Conservation (phyloP, 2,888 invertebrate species). For the Bibio marci region DNA sequence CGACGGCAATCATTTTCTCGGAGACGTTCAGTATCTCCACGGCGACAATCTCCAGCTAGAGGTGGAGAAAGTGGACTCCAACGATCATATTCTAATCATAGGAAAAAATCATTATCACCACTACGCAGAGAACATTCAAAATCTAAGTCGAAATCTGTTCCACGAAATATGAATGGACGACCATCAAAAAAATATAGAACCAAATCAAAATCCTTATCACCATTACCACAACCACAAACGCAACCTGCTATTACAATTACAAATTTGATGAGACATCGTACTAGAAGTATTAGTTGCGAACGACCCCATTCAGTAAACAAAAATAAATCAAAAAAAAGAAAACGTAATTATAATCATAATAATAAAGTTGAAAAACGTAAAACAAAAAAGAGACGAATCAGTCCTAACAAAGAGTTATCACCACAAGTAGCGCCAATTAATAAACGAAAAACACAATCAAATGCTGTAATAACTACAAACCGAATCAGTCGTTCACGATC, state of each 20-base stretch:
- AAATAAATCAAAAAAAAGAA: conserved; percentile 1
- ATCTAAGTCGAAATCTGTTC: background rate
- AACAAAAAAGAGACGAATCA: background rate
- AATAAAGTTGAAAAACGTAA: background rate
- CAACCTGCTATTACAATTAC: too few relatives aligned
- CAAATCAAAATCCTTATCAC: background rate
- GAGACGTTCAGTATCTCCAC: conserved; percentile 8
- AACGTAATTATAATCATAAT: background rate
- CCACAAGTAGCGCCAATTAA: too few relatives aligned
- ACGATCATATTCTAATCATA: conserved; percentile 16
- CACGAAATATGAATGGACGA: background rate
- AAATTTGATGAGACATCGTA: too few relatives aligned
- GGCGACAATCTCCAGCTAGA: conserved; percentile 13
- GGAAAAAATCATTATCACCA: conserved; percentile 18
- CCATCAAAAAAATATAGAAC: background rate
- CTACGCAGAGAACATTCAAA: conserved; percentile 10
- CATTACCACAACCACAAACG: background rate
- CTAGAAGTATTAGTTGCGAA: too few relatives aligned
- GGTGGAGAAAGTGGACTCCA: too few relatives aligned
- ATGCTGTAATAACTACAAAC: too few relatives aligned
- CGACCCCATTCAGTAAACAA: too few relatives aligned
- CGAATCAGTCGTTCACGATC: background rate
- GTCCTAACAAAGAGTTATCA: background rate
- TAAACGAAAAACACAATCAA: too few relatives aligned
- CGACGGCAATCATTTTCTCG: conserved; percentile 12